These are phyloP conservation scores for Drosophila subobscura DNA, from an alignment of 1,140 invertebrate species.

Conservation along the genomic window DNA sequence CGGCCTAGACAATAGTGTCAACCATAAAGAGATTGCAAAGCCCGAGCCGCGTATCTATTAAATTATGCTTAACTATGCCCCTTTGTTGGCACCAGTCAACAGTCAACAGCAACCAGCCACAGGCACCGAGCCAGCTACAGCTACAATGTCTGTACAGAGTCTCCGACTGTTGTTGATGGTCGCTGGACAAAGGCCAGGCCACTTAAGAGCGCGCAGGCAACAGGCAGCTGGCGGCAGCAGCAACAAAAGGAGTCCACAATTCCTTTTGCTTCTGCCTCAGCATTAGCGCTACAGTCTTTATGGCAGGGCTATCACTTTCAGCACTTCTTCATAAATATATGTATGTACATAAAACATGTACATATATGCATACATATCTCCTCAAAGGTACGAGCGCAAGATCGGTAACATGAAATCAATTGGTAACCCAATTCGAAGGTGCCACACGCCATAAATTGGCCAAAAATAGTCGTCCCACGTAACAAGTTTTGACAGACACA, in stretches of 20 bases:
- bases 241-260: constrained; percentile 32
- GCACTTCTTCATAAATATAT: neutral
- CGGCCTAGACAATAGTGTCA: constrained; percentile 80
- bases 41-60: constrained; percentile 73
- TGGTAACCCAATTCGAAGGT: constrained; percentile 13
- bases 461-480: constrained; percentile 33
- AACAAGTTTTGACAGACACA: constrained; percentile 33
- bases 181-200: constrained; percentile 58
- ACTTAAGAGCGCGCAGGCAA: constrained; percentile 48
- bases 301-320: neutral
- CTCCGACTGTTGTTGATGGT: constrained; percentile 23
- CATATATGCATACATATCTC: no score
- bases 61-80: constrained; percentile 81
- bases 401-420: constrained; percentile 17
- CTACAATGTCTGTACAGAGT: constrained; percentile 13
- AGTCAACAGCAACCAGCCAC: neutral
- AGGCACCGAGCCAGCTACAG: neutral
- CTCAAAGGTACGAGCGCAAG: no score
- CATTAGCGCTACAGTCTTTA: neutral
- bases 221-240: constrained; percentile 12
- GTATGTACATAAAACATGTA: neutral
- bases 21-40: constrained; percentile 73
- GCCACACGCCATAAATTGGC: constrained; percentile 1
- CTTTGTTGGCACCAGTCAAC: constrained; percentile 59
- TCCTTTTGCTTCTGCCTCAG: constrained; percentile 6